Base-by-base conservation (phyloP, 2,113 vertebrate genomes). In the Anser cygnoides region DNA sequence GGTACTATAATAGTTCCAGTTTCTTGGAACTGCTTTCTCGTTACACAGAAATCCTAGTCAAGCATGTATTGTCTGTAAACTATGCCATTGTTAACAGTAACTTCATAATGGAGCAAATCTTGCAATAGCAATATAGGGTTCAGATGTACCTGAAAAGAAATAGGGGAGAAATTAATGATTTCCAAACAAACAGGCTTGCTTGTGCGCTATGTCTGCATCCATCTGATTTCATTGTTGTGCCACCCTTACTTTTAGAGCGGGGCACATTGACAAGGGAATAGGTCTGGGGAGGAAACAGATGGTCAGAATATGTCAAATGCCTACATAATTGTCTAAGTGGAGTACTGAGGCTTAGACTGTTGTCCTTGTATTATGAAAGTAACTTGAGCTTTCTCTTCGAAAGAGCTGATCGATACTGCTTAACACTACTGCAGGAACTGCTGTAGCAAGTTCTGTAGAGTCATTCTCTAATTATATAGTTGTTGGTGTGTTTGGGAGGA, bases 21-120 rank as follows among this genome's bases (percentile, higher is more conserved):
- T 94, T 91, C 86, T 90, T 84, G 58, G 80, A 94, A 94, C 66
- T 82, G 87, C 77, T 66, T 93, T 94, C 55, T 89, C 62, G 43
- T 76, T 33, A 49, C 62, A 57, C 68, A 75, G 57, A 75, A 93
- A 72, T 68, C 35, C 70, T 55, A 73, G 76, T 87, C 68, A 49
- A 81, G 79, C 52, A 23, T 15, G 33, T 15, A 6, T 50, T 58
- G 55, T 80, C 62, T 78, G 83, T 66, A 63, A 90, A 35, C 76
- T 46, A 33, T 46, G 54, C 54, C 80, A 77, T 59, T 86, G 52
- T 89, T 92, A 89, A 54, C 28, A 33, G 49, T 78, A 68, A 91
- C 17, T 87, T 82, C 31, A 23, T 31, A 75, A 87, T n/a, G 31
- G 77, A 94, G 44, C 39, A 61, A 61, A 39, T 62, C 68, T 93